These are phyloP conservation scores for Montipora sp. DNA, from an alignment of 64 coral and sea anemone genomes.

Conservation along the genomic window DNA sequence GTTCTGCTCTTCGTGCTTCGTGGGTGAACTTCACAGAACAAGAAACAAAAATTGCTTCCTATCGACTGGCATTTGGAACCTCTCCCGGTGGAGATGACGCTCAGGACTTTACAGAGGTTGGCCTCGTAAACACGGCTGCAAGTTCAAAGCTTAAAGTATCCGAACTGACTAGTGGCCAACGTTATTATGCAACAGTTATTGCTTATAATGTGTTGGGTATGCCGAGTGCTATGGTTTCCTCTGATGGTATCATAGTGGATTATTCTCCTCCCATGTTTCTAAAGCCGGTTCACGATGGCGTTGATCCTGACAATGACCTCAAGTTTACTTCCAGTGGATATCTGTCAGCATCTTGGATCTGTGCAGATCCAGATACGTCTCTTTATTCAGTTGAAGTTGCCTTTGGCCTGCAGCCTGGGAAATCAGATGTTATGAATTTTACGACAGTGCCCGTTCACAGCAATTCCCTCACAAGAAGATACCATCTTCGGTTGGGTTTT, in stretches of 20 bases:
- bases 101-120: constrained; percentile 89
- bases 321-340: constrained; percentile 39
- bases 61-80: constrained; percentile 85
- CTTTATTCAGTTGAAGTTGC: constrained; percentile 63
- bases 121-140: constrained; percentile 57
- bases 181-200: constrained; percentile 84
- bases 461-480: constrained; percentile 54
- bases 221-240: constrained; percentile 75
- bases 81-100: constrained; percentile 61
- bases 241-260: constrained; percentile 82
- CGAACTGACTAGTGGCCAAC: constrained; percentile 69
- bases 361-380: constrained; percentile 67
- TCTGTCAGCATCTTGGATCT: constrained; percentile 76
- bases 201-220: constrained; percentile 83
- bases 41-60: constrained; percentile 71
- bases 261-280: constrained; percentile 75
- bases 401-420: constrained; percentile 88
- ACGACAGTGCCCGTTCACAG: constrained; percentile 41
- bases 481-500: constrained; percentile 46
- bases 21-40: constrained; percentile 82
- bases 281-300: constrained; percentile 64
- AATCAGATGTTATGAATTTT: constrained; percentile 60
- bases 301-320: constrained; percentile 14
- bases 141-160: constrained; percentile 79
- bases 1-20: constrained; percentile 42